Percentiles rank a stretch among this genome's conserved stretches.
Evolutionary conservation across 2,888 invertebrate species (phyloP).

Genomic region (Leptopilina syphax): DNA sequence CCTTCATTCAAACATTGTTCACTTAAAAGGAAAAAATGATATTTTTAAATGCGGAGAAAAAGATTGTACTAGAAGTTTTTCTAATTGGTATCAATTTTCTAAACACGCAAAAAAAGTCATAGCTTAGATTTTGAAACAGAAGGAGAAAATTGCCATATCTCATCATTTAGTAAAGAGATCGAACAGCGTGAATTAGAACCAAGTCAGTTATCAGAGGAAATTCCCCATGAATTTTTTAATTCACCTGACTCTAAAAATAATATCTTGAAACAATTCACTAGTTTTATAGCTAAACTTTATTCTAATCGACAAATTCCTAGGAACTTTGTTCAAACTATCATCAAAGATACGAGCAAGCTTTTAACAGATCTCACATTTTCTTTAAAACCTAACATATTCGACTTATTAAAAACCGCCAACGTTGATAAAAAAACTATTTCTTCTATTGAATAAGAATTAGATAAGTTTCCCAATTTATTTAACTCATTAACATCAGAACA

Average conservation of each 20-base stretch:
- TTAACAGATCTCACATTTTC: neutral
- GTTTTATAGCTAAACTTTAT: neutral
- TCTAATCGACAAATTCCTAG: neutral
- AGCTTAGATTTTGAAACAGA: neutral
- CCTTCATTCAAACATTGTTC: neutral
- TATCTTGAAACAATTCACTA: neutral
- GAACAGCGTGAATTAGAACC: neutral
- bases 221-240: neutral
- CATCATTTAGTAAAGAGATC: too few relatives aligned
- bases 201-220: neutral
- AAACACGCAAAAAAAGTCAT: neutral
- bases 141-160: too few relatives aligned
- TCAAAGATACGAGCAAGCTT: neutral
- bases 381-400: neutral
- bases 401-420: neutral
- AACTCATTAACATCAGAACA: conserved; percentile 4
- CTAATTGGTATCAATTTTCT: neutral
- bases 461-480: neutral
- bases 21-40: neutral
- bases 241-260: neutral
- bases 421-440: conserved; percentile 6
- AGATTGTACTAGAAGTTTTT: neutral
- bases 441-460: neutral
- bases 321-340: neutral
- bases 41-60: neutral